A percentile compares a stretch with the other conserved stretches of the same genome.
Evolutionary conservation across 2,888 invertebrate genomes (phyloP).

Genomic region (Aleiodes testaceus): DNA sequence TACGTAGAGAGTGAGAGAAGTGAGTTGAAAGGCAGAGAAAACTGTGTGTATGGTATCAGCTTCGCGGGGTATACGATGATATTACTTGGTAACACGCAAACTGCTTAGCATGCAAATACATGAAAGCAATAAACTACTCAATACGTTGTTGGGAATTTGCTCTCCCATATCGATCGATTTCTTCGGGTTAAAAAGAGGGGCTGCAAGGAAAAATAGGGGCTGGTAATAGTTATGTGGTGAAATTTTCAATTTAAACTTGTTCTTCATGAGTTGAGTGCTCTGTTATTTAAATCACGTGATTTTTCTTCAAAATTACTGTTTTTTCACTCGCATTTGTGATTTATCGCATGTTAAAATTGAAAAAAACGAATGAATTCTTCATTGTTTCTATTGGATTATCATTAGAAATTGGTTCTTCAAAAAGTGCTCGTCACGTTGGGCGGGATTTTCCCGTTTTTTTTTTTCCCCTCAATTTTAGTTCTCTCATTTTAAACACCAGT

Average conservation of each 20-base stretch:
- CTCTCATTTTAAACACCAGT: conserved; percentile 34
- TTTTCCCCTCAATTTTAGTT: conserved; percentile 34
- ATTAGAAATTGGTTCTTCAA: conserved; percentile 28
- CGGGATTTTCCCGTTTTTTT: conserved; percentile 47
- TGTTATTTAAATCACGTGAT: no score
- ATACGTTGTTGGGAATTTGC: conserved; percentile 71
- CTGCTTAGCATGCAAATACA: conserved; percentile 73
- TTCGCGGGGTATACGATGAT: conserved; percentile 60
- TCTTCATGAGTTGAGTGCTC: no score
- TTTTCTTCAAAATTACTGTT: not conserved
- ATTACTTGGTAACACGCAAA: conserved; percentile 72
- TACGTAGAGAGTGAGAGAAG: conserved; percentile 13
- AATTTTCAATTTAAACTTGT: conserved; percentile 64
- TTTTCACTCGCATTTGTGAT: not conserved
- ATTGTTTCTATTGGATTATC: conserved; percentile 13
- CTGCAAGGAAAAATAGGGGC: conserved; percentile 21
- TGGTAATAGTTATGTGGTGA: conserved; percentile 43
- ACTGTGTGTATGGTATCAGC: conserved; percentile 66
- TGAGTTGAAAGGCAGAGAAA: conserved; percentile 14
- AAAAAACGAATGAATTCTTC: not conserved
- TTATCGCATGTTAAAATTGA: no score
- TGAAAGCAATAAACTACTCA: conserved; percentile 73
- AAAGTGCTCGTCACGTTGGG: conserved; percentile 64
- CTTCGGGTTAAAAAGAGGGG: conserved; percentile 47
- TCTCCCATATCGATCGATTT: conserved; percentile 66